A percentile compares a stretch with the other conserved stretches of the same genome.
Evolutionary conservation across 1,140 invertebrate genomes (phyloP).

Genomic region (Macrosteles quadrilineatus): DNA sequence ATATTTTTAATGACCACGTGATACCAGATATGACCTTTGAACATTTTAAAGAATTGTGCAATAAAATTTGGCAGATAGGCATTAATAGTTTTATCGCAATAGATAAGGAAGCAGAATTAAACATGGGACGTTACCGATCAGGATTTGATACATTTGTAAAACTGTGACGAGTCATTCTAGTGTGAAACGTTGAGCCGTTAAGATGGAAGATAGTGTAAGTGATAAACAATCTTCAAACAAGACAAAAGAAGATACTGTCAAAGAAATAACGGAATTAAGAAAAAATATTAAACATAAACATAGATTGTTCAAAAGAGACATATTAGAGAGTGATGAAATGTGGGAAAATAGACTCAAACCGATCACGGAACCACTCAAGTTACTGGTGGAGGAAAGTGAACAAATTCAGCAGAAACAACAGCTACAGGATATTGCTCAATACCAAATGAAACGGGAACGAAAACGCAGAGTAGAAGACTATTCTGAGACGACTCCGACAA

Average conservation of each 20-base stretch:
- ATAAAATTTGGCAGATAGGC: constrained; percentile 43
- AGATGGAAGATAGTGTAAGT: not conserved
- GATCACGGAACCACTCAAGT: not conserved
- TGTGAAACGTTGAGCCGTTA: not conserved
- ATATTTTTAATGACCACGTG: constrained; percentile 51
- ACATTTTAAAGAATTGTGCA: constrained; percentile 19
- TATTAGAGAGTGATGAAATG: constrained; percentile 23
- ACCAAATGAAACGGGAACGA: not conserved
- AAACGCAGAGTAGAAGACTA: not conserved
- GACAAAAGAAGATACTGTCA: constrained; percentile 12
- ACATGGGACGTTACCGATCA: constrained; percentile 41
- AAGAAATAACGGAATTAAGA: not conserved
- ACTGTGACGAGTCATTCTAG: not conserved
- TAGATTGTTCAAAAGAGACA: constrained; percentile 28
- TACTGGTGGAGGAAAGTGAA: no score
- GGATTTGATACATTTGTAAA: constrained; percentile 22
- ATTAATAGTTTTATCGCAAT: constrained; percentile 48
- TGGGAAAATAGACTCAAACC: constrained; percentile 25
- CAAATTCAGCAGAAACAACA: no score
- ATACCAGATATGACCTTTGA: constrained; percentile 17
- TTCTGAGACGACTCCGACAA: not conserved
- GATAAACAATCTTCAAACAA: no score
- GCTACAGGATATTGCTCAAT: no score
- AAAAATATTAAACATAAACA: constrained; percentile 32
- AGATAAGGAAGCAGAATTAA: constrained; percentile 49